Percentiles rank a stretch among this genome's conserved stretches.
Conservation (phyloP, 2,888 invertebrate genomes). For the Drosophila nr. medialis region DNA sequence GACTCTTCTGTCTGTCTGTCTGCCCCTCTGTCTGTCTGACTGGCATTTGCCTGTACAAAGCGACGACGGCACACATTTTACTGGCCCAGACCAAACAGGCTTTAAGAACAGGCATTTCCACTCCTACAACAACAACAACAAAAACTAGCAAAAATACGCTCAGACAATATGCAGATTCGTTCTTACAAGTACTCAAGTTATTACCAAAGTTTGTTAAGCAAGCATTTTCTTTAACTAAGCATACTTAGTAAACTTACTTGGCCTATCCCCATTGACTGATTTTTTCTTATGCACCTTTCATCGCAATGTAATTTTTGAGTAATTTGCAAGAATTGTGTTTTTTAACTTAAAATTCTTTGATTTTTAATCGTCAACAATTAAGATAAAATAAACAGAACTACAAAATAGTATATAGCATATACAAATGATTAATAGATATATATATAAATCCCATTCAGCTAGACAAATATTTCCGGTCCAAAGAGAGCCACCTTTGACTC, state of each 20-base stretch:
- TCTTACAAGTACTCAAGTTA: background rate
- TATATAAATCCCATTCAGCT: constrained; percentile 1
- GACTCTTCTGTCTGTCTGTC: constrained; percentile 38
- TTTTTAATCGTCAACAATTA: constrained; percentile 80
- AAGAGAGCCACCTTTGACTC: constrained; percentile 39
- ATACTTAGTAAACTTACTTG: background rate
- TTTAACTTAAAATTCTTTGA: constrained; percentile 52
- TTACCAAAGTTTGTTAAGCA: background rate
- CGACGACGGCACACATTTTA: constrained; percentile 65
- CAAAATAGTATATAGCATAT: constrained; percentile 8
- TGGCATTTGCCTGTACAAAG: constrained; percentile 60
- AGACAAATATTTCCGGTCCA: constrained; percentile 68
- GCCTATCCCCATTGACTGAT: background rate
- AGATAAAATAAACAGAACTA: constrained; percentile 23
- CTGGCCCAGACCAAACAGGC: constrained; percentile 64
- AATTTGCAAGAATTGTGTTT: background rate
- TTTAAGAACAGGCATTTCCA: constrained; percentile 84
- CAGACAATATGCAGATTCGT: background rate
- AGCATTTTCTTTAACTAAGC: background rate
- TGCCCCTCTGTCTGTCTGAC: constrained; percentile 4
- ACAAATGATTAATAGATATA: background rate
- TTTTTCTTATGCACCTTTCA: background rate
- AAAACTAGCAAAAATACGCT: constrained; percentile 1
- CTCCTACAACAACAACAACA: constrained; percentile 77
- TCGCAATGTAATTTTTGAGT: constrained; percentile 22